Evolutionary conservation across 1,140 invertebrate species (phyloP).

Genomic region (Pantala flavescens): DNA sequence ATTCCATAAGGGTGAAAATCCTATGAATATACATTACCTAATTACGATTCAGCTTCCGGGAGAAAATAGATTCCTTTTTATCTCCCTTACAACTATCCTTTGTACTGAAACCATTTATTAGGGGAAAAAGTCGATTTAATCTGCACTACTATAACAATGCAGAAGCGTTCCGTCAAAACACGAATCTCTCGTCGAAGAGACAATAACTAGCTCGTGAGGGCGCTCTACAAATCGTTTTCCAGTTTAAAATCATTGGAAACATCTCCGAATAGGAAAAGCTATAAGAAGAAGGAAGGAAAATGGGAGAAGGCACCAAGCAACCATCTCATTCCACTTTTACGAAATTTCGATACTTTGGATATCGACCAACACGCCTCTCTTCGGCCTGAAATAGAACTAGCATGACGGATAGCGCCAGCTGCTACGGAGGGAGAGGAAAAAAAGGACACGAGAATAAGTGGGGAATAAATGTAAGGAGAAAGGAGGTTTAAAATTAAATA

Average conservation of each 20-base stretch:
- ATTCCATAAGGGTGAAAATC: too few species aligned
- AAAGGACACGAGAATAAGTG: too few species aligned
- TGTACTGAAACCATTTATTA: too few species aligned
- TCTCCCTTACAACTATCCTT: too few species aligned
- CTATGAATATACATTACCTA: too few species aligned
- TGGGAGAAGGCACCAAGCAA: neutral
- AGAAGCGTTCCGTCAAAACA: too few species aligned
- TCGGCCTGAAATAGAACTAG: constrained; percentile 4
- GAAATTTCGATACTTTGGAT: constrained; percentile 10
- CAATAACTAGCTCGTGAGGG: neutral
- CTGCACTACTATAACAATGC: too few species aligned
- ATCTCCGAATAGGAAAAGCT: neutral
- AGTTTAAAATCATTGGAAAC: neutral
- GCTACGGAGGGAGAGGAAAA: neutral
- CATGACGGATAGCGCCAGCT: constrained; percentile 1
- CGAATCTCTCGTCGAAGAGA: neutral
- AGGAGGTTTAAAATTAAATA: neutral
- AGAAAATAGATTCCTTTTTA: too few species aligned
- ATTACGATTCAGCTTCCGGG: too few species aligned
- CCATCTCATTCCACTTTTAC: constrained; percentile 4
- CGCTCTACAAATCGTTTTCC: neutral
- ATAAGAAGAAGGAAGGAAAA: neutral
- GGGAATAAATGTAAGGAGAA: neutral
- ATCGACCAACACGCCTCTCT: neutral
- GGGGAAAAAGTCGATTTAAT: too few species aligned